Evolutionary conservation across 2,113 vertebrate species (phyloP), one percentile per base, ranked within the genome.

Genomic region (Esox niger): DNA sequence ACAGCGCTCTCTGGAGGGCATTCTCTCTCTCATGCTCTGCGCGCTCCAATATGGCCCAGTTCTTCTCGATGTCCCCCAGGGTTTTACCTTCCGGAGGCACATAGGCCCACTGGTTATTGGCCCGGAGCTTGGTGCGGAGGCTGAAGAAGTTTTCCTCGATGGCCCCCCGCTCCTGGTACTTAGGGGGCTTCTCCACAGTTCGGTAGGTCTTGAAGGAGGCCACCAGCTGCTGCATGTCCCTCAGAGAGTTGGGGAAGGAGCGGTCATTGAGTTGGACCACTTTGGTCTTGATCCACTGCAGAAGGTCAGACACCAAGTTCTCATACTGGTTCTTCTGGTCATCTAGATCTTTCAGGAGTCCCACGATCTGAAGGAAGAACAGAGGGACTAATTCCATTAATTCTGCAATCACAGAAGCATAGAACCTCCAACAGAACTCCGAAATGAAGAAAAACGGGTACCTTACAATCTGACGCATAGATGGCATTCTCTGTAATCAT

Each of bases 81-180:
- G 85, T 90, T 69, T 73, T 90, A 32, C 86, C 94, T 56, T 96
- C 93, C 0, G 80, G 88, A 3, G 93, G 94, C 64, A 93, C 60
- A 62, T 93, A 96, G 13, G 84, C 87, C 13, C 83, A 57, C 21
- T 94, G 91, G 78, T 97, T 95, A 86, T 94, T 95, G 67, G 92
- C 93, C 64, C 82, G 87, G 66, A 95, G 89, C 20, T 91, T 90
- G 23, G 93, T 96, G 83, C 92, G 90, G 73, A 98, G 90, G 52
- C 64, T 90, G 82, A 97, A 97, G 58, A 97, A 89, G 52, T 93
- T 92, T 68, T 92, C 93, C 75, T 97, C 95, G 0, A 94, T 91
- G 7, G 88, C 75, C 3, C 94, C 95, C 13, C 90, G 90, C 73
- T 96, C 94, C 84, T 86, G 94, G 69, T 96, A 95, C 59, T 94